Conservation (phyloP, 2,797 vertebrate genomes). For the Eremophila alpestris region DNA sequence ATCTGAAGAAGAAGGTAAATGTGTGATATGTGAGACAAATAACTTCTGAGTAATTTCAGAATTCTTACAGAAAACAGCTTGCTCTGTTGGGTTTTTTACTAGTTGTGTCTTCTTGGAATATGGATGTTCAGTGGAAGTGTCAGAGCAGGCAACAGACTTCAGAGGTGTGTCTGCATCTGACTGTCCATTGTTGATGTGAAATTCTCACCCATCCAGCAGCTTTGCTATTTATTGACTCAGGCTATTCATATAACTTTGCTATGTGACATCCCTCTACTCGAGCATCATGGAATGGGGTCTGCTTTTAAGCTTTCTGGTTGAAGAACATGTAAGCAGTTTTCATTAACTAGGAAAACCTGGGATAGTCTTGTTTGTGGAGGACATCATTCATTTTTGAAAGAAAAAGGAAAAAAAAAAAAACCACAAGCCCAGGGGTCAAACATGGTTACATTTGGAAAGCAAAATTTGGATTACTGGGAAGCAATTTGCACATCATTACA, state of each 20-base stretch:
- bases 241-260: neutral
- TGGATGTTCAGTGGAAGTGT: neutral
- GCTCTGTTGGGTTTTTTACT: neutral
- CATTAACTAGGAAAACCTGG: neutral
- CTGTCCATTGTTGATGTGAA: neutral
- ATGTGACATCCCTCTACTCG: neutral
- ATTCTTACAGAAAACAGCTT: neutral
- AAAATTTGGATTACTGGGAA: neutral
- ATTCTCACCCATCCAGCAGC: neutral
- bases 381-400: neutral
- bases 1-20: constrained; percentile 89
- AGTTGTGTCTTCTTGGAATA: neutral
- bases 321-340: neutral
- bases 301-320: neutral
- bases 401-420: neutral
- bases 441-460: neutral
- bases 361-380: neutral
- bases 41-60: neutral
- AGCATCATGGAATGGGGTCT: neutral
- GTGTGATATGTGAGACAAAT: neutral
- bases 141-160: neutral
- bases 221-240: neutral
- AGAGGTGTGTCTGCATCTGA: neutral
- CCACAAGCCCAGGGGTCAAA: neutral
- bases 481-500: neutral